Evolutionary conservation across 2,797 vertebrate genomes (phyloP).

Genomic region (Hemitrygon akajei): DNA sequence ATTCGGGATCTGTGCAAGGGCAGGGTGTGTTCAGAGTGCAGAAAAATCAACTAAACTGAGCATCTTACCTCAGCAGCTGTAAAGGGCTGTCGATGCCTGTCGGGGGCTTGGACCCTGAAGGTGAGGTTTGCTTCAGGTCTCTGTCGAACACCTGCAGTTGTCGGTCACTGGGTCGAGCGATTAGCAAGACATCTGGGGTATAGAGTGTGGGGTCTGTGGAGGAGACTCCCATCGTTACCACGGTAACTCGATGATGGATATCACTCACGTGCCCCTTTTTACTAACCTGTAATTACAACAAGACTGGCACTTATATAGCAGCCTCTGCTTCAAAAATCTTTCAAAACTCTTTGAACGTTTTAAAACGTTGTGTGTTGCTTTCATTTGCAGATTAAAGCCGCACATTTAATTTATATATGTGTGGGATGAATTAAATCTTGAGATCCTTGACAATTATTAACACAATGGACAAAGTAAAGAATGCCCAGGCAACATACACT

Average conservation of each 20-base stretch:
- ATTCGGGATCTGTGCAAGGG: neutral
- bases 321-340: neutral
- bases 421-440: too few relatives aligned
- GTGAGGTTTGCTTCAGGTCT: too few relatives aligned
- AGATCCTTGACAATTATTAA: neutral
- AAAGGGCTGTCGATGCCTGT: neutral
- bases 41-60: neutral
- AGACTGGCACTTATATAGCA: neutral
- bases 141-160: slow-evolving; percentile 19
- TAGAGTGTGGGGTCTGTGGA: slow-evolving; percentile 29
- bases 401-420: neutral
- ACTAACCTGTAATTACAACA: neutral
- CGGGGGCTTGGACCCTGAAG: neutral
- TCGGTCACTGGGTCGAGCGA: neutral
- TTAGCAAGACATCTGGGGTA: slow-evolving; percentile 9
- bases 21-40: too few relatives aligned
- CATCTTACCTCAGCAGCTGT: neutral
- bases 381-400: neutral
- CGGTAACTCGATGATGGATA: slow-evolving; percentile 25
- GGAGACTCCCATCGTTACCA: slow-evolving; percentile 11
- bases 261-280: slow-evolving; percentile 25
- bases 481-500: too few relatives aligned
- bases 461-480: neutral
- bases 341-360: neutral
- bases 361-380: neutral